Conservation (phyloP, 2,888 invertebrate species). For the Dione vanillae region DNA sequence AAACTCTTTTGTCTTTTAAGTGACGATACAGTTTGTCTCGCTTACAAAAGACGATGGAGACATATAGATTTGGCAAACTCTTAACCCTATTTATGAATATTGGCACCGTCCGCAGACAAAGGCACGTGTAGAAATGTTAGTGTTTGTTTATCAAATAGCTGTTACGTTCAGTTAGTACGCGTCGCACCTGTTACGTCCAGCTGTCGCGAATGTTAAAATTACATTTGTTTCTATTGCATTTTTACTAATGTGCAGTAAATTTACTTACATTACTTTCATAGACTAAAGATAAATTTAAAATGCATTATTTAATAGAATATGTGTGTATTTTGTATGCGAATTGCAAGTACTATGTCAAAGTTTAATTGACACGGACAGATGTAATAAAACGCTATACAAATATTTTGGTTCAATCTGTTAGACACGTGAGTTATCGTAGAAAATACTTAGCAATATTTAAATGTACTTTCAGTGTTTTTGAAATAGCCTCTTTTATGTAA, state of each 20-base stretch:
- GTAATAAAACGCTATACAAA: background rate
- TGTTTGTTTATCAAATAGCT: conserved; percentile 45
- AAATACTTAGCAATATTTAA: background rate
- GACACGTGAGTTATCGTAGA: background rate
- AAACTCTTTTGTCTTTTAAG: background rate
- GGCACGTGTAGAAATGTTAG: conserved; percentile 41
- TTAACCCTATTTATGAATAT: conserved; percentile 39
- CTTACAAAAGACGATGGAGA: background rate
- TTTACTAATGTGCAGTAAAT: background rate
- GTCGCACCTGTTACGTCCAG: conserved; percentile 64
- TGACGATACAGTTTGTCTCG: background rate
- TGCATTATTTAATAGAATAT: no score
- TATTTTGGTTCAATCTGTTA: background rate
- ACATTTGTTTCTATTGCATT: conserved; percentile 19
- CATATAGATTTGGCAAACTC: conserved; percentile 27
- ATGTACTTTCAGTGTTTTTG: background rate
- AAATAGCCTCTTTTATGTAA: background rate
- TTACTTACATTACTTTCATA: no score
- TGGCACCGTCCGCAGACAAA: conserved; percentile 47
- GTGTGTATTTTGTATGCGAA: background rate
- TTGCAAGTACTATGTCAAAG: background rate
- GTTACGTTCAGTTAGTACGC: conserved; percentile 41
- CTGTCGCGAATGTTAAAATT: conserved; percentile 54
- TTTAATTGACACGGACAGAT: background rate
- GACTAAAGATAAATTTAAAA: no score